These are phyloP conservation scores for Sander vitreus DNA, from an alignment of 2,113 vertebrate species.

Conservation along the genomic window DNA sequence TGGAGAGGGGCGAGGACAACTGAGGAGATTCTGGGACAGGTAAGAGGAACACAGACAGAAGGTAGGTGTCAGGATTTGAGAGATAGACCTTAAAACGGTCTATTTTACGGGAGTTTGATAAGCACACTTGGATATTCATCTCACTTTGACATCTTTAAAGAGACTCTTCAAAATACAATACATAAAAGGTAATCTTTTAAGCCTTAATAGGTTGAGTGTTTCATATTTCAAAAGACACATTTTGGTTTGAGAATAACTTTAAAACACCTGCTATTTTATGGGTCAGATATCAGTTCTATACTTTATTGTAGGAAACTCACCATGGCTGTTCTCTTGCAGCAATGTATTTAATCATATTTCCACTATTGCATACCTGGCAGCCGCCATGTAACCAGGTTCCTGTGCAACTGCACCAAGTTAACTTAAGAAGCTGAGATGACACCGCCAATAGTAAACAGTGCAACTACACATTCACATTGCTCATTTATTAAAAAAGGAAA, in stretches of 20 bases:
- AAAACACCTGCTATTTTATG: not conserved
- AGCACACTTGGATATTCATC: not conserved
- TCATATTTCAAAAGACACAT: not conserved
- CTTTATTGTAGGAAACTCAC: not conserved
- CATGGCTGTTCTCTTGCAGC: not conserved
- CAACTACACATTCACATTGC: not conserved
- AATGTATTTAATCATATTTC: not conserved
- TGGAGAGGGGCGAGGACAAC: constrained; percentile 79
- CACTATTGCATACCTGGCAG: not conserved
- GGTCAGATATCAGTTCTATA: not conserved
- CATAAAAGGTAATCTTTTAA: not conserved
- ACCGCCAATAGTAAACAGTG: not conserved
- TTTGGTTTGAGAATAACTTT: not conserved
- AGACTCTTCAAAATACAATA: not conserved
- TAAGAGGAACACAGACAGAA: constrained; percentile 29
- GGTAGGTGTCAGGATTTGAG: constrained; percentile 2
- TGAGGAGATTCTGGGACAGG: constrained; percentile 82
- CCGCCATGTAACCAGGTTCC: not conserved
- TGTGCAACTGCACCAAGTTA: not conserved
- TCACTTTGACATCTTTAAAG: not conserved
- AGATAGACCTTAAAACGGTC: not conserved
- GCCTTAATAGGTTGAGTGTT: not conserved
- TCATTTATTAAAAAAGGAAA: not conserved
- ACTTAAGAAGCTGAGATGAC: no score
- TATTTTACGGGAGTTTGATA: not conserved